phyloP scores from a whole-genome alignment of 2,888 invertebrate species.

The Folsomia candida region DNA sequence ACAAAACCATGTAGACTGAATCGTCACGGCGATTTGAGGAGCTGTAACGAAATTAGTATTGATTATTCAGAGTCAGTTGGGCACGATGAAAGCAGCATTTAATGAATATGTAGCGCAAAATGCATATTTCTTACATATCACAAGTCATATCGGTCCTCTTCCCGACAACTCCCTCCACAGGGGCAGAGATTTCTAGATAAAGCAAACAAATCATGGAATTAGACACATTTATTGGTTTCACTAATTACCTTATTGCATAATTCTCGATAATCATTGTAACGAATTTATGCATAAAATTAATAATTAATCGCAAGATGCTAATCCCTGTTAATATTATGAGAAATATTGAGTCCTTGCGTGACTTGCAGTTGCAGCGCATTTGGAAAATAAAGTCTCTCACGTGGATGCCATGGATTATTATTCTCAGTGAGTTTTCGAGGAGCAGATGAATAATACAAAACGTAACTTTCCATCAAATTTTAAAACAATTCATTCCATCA shows the following conservation, averaged over 20 bases:
- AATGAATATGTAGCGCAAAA: too few relatives aligned
- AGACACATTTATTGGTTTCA: background rate
- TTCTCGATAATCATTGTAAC: too few relatives aligned
- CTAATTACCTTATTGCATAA: too few relatives aligned
- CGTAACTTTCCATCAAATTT: background rate
- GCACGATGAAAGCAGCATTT: too few relatives aligned
- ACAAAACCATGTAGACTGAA: constrained; percentile 81
- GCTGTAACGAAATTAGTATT: constrained; percentile 55
- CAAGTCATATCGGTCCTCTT: constrained; percentile 81
- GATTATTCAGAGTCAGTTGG: too few relatives aligned
- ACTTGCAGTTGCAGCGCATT: too few relatives aligned
- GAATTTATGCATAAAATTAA: too few relatives aligned
- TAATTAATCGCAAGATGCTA: too few relatives aligned
- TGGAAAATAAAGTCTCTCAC: too few relatives aligned
- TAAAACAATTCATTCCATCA: background rate
- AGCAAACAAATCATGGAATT: constrained; percentile 2
- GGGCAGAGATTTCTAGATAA: constrained; percentile 42
- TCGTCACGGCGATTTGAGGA: constrained; percentile 74
- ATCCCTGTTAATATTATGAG: too few relatives aligned
- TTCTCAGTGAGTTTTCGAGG: background rate
- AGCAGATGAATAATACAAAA: background rate
- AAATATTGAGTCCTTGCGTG: too few relatives aligned
- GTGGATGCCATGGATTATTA: too few relatives aligned
- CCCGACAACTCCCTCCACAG: constrained; percentile 73
- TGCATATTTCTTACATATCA: constrained; percentile 63